Evolutionary conservation across 2,888 invertebrate species (phyloP), one percentile per base, ranked within the genome.

Genomic region (Bhutanitis thaidina): DNA sequence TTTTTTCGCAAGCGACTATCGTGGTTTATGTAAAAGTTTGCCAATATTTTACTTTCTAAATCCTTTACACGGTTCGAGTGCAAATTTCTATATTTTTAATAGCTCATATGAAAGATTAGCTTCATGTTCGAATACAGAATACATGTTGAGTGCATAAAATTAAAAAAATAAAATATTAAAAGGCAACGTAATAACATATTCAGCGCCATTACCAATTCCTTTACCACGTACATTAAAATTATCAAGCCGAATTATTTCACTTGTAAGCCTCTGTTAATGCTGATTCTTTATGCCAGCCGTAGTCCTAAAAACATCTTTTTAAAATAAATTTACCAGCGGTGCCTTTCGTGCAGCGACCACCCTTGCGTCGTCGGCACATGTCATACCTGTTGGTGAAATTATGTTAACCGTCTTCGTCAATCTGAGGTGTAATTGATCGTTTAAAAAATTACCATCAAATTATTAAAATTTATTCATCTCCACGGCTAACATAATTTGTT

Each of bases 271-370:
- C 78, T 72, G 88, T 88, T 89, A 88, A 86, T 84, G 78, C 80
- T 74, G 81, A 75, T 69, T 69, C 60, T 65, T 65, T 69, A 67
- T 67, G 81, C 85, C 84, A 74, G 61, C 74, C 67, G 73, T 77
- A 74, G 72, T 67, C 72, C 72, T 80, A 67, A 59, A n/a, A 55
- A 57, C 60, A 65, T 61, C 65, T 71, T 74, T 74, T 74, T 71
- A 75, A 78, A 79, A 74, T 71, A 66, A 77, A 90, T 93, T 94
- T 97, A 97, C 97, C 97, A 91, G 97, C 97, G 90, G 97, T 97
- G 94, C 97, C 97, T 93, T 97, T 96, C 81, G 97, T 97, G 93
- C 97, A 97, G 91, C 97, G 95, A 88, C 97, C 97, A 91, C 97
- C 97, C 93, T 97, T 97, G 91, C 97, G 93, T 86, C 97, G 94